Evolutionary conservation across 2,888 invertebrate species (phyloP), one percentile per base, ranked within the genome.

Genomic region (Chelonus formosanus): DNA sequence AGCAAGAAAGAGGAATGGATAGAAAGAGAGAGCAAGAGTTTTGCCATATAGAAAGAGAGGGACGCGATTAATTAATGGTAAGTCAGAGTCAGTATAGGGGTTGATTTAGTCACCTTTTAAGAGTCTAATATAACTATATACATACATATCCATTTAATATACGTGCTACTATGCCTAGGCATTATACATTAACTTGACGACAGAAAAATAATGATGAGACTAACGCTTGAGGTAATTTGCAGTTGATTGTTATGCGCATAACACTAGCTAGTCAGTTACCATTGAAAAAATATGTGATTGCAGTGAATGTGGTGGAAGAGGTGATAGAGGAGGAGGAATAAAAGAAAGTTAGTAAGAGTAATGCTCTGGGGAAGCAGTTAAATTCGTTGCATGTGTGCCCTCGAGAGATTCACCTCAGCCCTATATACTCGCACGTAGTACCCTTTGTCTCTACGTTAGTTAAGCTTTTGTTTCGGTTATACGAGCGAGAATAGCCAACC

Each of bases 401-500:
- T 74, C 74, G 77, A 75, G 77, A 78, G 65, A 67, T 71, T 70
- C 71, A 70, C 67, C 66, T 69, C 68, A 31, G 20, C 60, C 67
- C 68, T 40, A 70, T 53, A 50, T 45, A 34, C 58, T 60, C 54
- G 57, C 43, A 53, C 50, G 36, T 70, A 68, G 71, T 70, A 71
- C 75, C 76, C 75, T 80, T 84, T 83, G 83, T 84, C 77, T 81
- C 81, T 71, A 74, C 78, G 81, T 81, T 80, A 80, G 80, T 75
- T 77, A 76, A 80, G 80, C 84, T 83, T 84, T 84, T 84, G 84
- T 84, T 81, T 84, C 83, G 79, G 78, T 81, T 82, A 80, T 81
- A 81, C 80, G 80, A 81, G 71, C 81, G 79, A 79, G 80, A 74
- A 78, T 75, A 77, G 67, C 73, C 76, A 71, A 43, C 44, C 6